Base-by-base conservation (phyloP, 2,888 invertebrate genomes). In the Drosophila recens region DNA sequence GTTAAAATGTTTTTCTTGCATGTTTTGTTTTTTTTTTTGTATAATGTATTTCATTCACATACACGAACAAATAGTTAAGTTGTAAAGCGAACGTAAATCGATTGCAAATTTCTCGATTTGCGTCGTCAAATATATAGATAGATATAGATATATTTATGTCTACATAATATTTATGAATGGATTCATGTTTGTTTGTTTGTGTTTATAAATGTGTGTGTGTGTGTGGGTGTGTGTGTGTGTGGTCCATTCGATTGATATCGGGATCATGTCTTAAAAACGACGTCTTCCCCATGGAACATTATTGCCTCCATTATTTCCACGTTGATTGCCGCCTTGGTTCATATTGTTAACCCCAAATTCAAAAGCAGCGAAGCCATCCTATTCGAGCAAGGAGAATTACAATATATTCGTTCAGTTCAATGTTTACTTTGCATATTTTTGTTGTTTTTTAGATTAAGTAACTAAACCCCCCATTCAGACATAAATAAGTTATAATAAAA, bases 291-390 rank as follows among this genome's bases (percentile, higher is more conserved):
- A 92, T 78, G 92, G 92, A 80, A 90, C 91, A 82, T 87, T 90
- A 87, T 90, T 90, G 67, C 91, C 90, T 73, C 90, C 90, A 78
- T 92, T 91, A 87, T 90, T 89, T 81, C 91, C 90, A 67, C 90
- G 89, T 72, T 87, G 90, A 79, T 90, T 90, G 67, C 90, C 91
- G 83, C 90, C 91, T 91, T 91, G 91, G 89, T 90, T 91, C 89
- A 91, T 91, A 89, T 91, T 91, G 90, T 91, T 92, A 87, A 90
- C 91, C 80, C 90, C 92, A 90, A 92, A 91, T 80, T 92, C 92
- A 91, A 91, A 92, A 86, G 87, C 73, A 87, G 85, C 80, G 86
- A 90, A 91, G 80, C 91, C 80, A 82, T 92, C 92, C 92, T 92
- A 90, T 79, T 82, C 68, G 62, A 83, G 67, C 72, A 81, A 75